Evolutionary conservation across 37 sponge, comb jelly and placozoan species (phyloP).

Genomic region (Theonella swinhoei): DNA sequence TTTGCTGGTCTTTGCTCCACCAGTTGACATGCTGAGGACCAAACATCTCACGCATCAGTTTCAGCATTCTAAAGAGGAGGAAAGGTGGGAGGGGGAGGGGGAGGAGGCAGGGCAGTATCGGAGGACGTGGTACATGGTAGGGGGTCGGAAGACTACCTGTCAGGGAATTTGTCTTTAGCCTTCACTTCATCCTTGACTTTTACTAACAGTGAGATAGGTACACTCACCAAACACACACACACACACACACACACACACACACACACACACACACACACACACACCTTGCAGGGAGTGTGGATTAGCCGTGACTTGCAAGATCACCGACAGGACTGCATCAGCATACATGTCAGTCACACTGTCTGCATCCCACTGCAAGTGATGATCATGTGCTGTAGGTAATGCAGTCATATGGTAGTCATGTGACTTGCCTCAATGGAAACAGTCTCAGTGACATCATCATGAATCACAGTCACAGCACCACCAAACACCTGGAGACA

Average conservation of each 20-base stretch:
- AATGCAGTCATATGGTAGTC: neutral
- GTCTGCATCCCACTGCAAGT: slow-evolving; percentile 87
- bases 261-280: no score
- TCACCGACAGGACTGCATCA: slow-evolving; percentile 92
- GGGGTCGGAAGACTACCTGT: no score
- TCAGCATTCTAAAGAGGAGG: slow-evolving; percentile 26
- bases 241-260: no score
- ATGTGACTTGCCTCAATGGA: slow-evolving; percentile 14
- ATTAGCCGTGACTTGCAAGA: slow-evolving; percentile 68
- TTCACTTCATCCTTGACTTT: neutral
- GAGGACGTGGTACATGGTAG: no score
- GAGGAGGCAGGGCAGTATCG: no score
- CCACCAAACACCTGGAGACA: neutral
- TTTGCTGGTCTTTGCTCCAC: slow-evolving; percentile 44
- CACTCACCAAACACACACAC: no score
- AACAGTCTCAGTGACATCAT: neutral
- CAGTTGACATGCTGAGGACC: slow-evolving; percentile 65
- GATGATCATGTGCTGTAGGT: neutral
- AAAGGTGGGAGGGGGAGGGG: neutral
- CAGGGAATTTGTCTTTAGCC: slow-evolving; percentile 47
- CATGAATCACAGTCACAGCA: neutral
- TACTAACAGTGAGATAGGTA: no score
- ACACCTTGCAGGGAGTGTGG: slow-evolving; percentile 6
- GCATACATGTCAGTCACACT: slow-evolving; percentile 95
- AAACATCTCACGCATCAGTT: slow-evolving; percentile 81